phyloP scores from a whole-genome alignment of 2,888 invertebrate species.

The Pharmacophagus antenor region DNA sequence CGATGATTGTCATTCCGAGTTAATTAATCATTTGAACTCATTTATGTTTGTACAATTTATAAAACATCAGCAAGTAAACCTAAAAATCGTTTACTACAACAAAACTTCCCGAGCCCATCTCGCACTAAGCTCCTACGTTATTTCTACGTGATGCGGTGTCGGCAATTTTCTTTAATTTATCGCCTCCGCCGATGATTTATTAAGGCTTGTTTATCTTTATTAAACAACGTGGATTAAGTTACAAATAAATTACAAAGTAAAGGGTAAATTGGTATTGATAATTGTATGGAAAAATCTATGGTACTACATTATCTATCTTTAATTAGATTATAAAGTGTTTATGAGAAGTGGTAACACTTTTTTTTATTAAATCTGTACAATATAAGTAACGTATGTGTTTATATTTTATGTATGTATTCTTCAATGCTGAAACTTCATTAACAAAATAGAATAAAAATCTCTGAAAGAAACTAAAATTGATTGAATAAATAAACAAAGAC shows the following conservation, averaged over 20 bases:
- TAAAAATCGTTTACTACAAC: slow-evolving; percentile 2
- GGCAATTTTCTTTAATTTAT: slow-evolving; percentile 73
- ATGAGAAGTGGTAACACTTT: too few relatives aligned
- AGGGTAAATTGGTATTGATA: neutral
- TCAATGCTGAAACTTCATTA: too few relatives aligned
- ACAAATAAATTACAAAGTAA: slow-evolving; percentile 11
- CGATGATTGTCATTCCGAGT: too few relatives aligned
- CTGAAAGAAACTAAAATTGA: too few relatives aligned
- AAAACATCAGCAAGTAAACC: neutral
- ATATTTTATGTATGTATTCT: too few relatives aligned
- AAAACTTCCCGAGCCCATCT: slow-evolving; percentile 23
- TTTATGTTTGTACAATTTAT: neutral
- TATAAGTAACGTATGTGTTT: too few relatives aligned
- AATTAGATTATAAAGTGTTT: neutral
- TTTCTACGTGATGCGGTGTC: slow-evolving; percentile 59
- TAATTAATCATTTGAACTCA: too few relatives aligned
- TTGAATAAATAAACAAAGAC: too few relatives aligned
- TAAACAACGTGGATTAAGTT: slow-evolving; percentile 17
- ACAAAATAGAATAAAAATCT: too few relatives aligned
- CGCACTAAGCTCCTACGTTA: slow-evolving; percentile 21
- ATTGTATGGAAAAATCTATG: neutral
- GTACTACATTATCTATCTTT: neutral
- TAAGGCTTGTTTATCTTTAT: slow-evolving; percentile 26
- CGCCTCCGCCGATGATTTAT: slow-evolving; percentile 36
- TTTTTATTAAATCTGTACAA: too few relatives aligned